A percentile compares a stretch with the other conserved stretches of the same genome.
These are phyloP conservation scores for Coracopsis vasa DNA, from an alignment of 2,113 vertebrate genomes.

Conservation along the genomic window DNA sequence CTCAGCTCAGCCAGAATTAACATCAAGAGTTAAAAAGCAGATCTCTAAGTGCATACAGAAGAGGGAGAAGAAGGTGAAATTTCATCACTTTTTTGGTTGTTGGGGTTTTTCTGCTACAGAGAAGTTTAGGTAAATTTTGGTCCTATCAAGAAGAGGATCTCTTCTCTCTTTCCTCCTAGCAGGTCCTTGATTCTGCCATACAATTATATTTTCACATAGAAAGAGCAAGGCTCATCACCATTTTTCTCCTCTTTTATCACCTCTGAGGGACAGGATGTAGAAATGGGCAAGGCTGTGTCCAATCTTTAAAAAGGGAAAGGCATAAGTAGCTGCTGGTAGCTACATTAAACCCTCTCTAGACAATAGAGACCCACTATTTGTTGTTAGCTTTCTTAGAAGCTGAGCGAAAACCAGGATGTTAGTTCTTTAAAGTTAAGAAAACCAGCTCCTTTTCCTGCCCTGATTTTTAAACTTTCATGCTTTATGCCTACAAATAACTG, in stretches of 20 bases:
- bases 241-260: background rate
- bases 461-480: background rate
- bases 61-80: background rate
- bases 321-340: background rate
- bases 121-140: background rate
- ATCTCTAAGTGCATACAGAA: background rate
- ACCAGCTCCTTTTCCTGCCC: background rate
- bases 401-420: background rate
- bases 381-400: background rate
- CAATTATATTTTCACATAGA: background rate
- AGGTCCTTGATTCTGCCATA: background rate
- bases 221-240: background rate
- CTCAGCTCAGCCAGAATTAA: background rate
- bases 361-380: background rate
- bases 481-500: background rate
- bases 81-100: background rate
- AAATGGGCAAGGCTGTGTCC: background rate
- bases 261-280: background rate
- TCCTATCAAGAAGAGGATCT: background rate
- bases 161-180: background rate
- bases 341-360: background rate
- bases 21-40: background rate
- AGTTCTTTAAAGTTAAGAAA: background rate
- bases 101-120: accelerated
- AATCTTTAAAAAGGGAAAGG: background rate